Evolutionary conservation across 2,888 invertebrate species (phyloP).

Genomic region (Magallana nippona): DNA sequence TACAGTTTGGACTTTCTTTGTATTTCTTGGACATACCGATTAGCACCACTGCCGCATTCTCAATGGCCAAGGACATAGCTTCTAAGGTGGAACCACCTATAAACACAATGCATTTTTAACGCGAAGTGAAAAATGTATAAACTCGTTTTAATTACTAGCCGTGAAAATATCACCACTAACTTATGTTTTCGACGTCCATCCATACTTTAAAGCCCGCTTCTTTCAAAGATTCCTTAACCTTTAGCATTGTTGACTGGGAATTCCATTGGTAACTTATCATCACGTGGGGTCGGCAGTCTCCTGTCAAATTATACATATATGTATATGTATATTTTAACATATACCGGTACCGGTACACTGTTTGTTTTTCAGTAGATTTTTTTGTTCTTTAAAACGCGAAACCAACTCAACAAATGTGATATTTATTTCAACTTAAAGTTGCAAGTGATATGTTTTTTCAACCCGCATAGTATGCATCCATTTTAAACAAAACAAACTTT

Average conservation of each 20-base stretch:
- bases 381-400: too few species aligned
- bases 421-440: too few species aligned
- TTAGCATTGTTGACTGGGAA: slow-evolving; percentile 70
- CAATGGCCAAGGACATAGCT: slow-evolving; percentile 76
- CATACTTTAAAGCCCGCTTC: slow-evolving; percentile 76
- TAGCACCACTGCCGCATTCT: slow-evolving; percentile 72
- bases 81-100: slow-evolving; percentile 75
- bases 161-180: slow-evolving; percentile 57
- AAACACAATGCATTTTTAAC: not conserved
- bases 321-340: too few species aligned
- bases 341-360: too few species aligned
- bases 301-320: too few species aligned
- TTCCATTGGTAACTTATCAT: slow-evolving; percentile 78
- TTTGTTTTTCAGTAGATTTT: too few species aligned
- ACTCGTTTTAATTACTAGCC: too few species aligned
- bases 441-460: too few species aligned
- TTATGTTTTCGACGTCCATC: slow-evolving; percentile 78
- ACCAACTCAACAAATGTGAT: too few species aligned
- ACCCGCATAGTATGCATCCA: too few species aligned
- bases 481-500: too few species aligned
- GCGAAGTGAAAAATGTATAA: too few species aligned
- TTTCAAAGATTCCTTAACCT: slow-evolving; percentile 71
- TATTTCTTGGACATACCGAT: slow-evolving; percentile 77
- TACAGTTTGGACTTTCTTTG: slow-evolving; percentile 76
- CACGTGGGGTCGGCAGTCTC: slow-evolving; percentile 64